Base-by-base conservation (phyloP, 2,113 vertebrate genomes). In the Cochlearius cochlearius region DNA sequence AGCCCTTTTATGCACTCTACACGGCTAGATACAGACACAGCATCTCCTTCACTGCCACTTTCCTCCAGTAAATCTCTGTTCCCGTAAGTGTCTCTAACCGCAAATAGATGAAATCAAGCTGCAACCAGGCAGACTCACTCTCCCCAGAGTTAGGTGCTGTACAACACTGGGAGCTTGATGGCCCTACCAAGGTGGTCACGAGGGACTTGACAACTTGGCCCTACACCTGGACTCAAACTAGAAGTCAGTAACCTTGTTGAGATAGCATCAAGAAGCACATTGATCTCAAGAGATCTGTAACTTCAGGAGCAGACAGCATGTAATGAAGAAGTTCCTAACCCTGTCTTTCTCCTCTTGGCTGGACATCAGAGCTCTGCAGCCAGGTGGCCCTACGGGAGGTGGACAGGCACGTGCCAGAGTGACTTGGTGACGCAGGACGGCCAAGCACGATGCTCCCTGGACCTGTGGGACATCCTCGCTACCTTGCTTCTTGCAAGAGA, bases 61-160 rank as follows among this genome's bases (percentile, higher is more conserved):
- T 17, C n/a, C 25, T 39, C 55, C 78, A 8, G 21, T 5, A 27
- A 53, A 85, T 39, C 71, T 21, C 56, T 43, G 58, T 10, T 58
- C 86, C 17, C 47, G 0, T 0, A 7, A 23, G 62, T 6, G 26
- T 63, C 72, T 73, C 43, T 0, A 4, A 26, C 52, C 1, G 3
- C 82, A 52, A 38, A 3, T 0, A 47, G 32, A 52, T 2, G 32
- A 56, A 23, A 27, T 9, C 15, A 38, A 58, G 68, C 55, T 26
- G 23, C 20, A 16, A 4, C n/a, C 16, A 34, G 67, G 47, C 2
- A 4, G 68, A 7, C 26, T 36, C 3, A 1, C 39, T 32, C 29
- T 22, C 26, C 59, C 38, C 39, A 32, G 60, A 15, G 5, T 2
- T 4, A 58, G 0, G 53, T 1, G 45, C 30, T 1, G 5, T 17